Base-by-base conservation (phyloP, 2,888 invertebrate genomes). In the Brenthis daphne region DNA sequence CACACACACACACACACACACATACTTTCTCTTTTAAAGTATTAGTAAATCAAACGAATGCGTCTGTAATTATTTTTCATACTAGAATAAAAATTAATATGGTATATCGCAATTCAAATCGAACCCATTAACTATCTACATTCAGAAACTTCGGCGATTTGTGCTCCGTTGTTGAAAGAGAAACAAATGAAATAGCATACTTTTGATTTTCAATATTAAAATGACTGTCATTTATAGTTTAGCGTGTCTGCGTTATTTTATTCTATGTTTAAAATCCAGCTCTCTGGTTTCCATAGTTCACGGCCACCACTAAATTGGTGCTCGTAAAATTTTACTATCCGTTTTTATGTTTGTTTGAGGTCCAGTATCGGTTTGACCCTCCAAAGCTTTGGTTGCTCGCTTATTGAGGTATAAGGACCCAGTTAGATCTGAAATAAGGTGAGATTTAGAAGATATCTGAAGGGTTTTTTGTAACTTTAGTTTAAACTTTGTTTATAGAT, bases 271-370 rank as follows among this genome's bases (percentile, higher is more conserved):
- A 20, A 61, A 53, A 11, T 53, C 55, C 48, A 56, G 12, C 64
- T 69, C 20, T 57, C 68, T 68, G 65, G 66, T 66, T 69, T 66
- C 69, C 86, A 87, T 87, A 89, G 89, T 84, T 86, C 87, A 88
- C 85, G 75, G 78, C 67, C 77, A 76, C 80, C 82, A 80, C 83
- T 83, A 84, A 84, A 84, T 82, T 80, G 82, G 78, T 70, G 79
- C 72, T 88, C 88, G 82, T 91, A 89, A 91, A 92, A 82, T 71
- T 91, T 91, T 88, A 90, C 80, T 87, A 82, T 86, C 86, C 85
- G 77, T 85, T 90, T 90, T 92, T 90, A 91, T 89, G 89, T 90
- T 87, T 89, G 88, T 88, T 89, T 87, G 89, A 81, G 86, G 84
- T 80, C 80, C 85, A 82, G 84, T 88, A 87, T 87, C 86, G 88